Percentiles rank a stretch among this genome's conserved stretches.
Conservation (phyloP, 2,888 invertebrate species). For the Pycnomerus fuliginosus region DNA sequence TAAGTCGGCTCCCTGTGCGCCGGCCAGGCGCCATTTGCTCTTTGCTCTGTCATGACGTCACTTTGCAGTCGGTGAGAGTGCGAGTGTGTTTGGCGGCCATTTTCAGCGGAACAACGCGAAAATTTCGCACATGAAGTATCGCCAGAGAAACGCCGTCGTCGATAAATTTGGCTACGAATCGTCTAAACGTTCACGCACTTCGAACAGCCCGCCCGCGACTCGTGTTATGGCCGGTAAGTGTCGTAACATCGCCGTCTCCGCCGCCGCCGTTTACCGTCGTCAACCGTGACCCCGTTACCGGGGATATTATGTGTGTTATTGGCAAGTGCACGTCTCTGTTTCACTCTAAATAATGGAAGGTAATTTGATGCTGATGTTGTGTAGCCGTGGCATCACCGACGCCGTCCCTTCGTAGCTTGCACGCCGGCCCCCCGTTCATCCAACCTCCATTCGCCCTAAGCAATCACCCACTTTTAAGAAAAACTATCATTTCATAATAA, state of each 20-base stretch:
- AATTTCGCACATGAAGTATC: slow-evolving; percentile 42
- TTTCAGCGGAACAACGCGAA: slow-evolving; percentile 27
- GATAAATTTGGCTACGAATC: slow-evolving; percentile 37
- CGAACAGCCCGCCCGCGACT: slow-evolving; percentile 39
- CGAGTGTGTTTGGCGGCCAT: slow-evolving; percentile 43
- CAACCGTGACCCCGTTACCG: slow-evolving; percentile 48
- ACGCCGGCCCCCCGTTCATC: no score
- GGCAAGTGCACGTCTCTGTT: slow-evolving; percentile 40
- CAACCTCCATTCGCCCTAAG: no score
- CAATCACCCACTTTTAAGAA: no score
- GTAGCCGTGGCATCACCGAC: slow-evolving; percentile 14
- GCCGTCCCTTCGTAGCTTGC: no score
- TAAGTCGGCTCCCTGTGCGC: no score
- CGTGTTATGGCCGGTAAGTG: slow-evolving; percentile 81
- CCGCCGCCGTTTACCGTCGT: slow-evolving; percentile 38
- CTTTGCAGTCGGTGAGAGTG: slow-evolving; percentile 33
- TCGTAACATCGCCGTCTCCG: slow-evolving; percentile 45
- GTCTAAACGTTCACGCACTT: slow-evolving; percentile 37
- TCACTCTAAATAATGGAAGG: slow-evolving; percentile 50
- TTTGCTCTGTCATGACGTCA: slow-evolving; percentile 18
- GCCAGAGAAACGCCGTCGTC: slow-evolving; percentile 36
- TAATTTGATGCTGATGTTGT: slow-evolving; percentile 39
- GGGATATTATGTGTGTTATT: slow-evolving; percentile 40
- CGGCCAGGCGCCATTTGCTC: neutral
- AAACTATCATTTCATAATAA: no score